Evolutionary conservation across 2,888 invertebrate genomes (phyloP).

Genomic region (Euzetes globulus): DNA sequence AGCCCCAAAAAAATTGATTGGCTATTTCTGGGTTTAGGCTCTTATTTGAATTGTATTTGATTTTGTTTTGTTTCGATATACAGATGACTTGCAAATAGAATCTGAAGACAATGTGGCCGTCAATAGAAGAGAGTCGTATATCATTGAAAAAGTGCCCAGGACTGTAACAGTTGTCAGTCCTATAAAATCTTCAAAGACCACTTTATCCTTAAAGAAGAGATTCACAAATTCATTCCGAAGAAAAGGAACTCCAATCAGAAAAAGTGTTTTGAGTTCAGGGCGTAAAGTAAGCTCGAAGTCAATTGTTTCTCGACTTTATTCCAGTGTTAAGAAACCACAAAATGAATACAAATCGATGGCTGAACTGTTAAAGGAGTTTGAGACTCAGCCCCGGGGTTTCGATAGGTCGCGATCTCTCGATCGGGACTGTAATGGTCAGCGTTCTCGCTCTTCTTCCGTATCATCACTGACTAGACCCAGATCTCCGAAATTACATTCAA

Average conservation of each 20-base stretch:
- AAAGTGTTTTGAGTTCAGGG: too few species aligned
- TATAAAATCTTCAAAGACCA: neutral
- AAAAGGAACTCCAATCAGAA: conserved; percentile 1
- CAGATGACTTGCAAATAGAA: neutral
- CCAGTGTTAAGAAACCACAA: neutral
- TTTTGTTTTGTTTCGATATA: neutral
- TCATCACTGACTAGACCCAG: neutral
- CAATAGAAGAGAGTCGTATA: conserved; percentile 2
- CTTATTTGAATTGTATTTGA: neutral
- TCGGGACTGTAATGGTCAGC: neutral
- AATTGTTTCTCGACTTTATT: neutral
- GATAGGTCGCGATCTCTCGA: neutral
- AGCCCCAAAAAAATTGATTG: too few species aligned
- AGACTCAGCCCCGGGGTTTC: neutral
- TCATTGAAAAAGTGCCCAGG: neutral
- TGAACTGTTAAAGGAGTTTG: neutral
- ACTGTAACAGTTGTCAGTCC: neutral
- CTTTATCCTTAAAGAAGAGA: neutral
- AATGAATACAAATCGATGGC: neutral
- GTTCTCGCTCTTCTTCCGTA: neutral
- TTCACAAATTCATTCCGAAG: neutral
- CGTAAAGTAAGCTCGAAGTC: neutral
- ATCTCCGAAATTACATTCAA: conserved; percentile 8
- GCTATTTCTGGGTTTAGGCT: too few species aligned
- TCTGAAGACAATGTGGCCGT: neutral